Evolutionary conservation across 64 coral and sea anemone genomes (phyloP).

Genomic region (Montipora efflorescens): DNA sequence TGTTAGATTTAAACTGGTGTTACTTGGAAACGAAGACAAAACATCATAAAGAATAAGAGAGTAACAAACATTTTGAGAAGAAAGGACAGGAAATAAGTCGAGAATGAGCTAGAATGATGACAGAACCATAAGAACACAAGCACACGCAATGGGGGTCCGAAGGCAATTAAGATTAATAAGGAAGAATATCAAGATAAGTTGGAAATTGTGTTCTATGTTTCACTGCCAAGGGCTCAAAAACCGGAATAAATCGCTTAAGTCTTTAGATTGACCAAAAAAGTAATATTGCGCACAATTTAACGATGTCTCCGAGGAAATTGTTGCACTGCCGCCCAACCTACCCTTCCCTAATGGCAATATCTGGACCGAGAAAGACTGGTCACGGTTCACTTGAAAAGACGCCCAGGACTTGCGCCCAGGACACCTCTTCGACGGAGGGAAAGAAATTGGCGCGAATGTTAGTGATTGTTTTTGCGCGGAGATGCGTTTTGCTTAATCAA

Average conservation of each 20-base stretch:
- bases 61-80: too few relatives aligned
- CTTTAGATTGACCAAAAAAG: not conserved
- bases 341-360: not conserved
- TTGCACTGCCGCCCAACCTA: not conserved
- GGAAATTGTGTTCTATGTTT: not conserved
- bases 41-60: too few relatives aligned
- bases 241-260: not conserved
- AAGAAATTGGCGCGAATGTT: constrained; percentile 30
- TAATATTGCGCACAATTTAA: not conserved
- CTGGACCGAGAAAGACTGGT: not conserved
- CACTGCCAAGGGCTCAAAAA: not conserved
- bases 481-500: not conserved
- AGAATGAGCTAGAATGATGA: too few relatives aligned
- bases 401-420: not conserved
- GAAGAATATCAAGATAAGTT: not conserved
- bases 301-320: not conserved
- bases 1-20: too few relatives aligned
- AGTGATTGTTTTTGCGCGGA: not conserved
- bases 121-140: too few relatives aligned
- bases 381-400: too few relatives aligned
- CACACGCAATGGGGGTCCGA: too few relatives aligned
- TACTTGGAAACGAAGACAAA: too few relatives aligned
- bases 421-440: not conserved
- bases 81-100: too few relatives aligned
- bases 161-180: not conserved